phyloP scores from a whole-genome alignment of 2,888 invertebrate genomes.

The Spicauda simplicius region DNA sequence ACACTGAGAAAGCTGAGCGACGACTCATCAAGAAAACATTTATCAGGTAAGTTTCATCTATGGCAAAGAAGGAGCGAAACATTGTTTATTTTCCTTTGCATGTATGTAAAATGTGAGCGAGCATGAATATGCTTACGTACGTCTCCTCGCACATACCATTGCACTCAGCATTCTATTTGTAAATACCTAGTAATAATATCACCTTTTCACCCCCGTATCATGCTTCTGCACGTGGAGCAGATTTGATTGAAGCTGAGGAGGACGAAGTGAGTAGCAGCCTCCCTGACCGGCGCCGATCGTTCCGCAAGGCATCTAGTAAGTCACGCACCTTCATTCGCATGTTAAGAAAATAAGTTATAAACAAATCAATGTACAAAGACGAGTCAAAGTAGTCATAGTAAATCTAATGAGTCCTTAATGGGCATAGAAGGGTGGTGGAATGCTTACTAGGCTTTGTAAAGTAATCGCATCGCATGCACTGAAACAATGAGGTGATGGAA shows the following conservation, averaged over 20 bases:
- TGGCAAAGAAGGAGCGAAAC: slow-evolving; percentile 10
- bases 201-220: slow-evolving; percentile 54
- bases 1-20: slow-evolving; percentile 79
- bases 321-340: slow-evolving; percentile 44
- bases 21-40: slow-evolving; percentile 82
- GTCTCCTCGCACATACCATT: slow-evolving; percentile 51
- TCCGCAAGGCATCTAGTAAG: slow-evolving; percentile 86
- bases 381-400: no score
- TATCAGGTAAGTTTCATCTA: slow-evolving; percentile 73
- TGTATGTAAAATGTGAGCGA: slow-evolving; percentile 61
- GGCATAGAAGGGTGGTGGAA: slow-evolving; percentile 23
- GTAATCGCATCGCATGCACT: slow-evolving; percentile 28
- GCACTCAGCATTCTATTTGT: slow-evolving; percentile 46
- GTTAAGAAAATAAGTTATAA: background rate
- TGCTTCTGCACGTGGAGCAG: slow-evolving; percentile 70
- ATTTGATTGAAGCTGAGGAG: slow-evolving; percentile 85
- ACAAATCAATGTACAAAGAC: background rate
- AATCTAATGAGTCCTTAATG: no score
- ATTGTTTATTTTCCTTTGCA: slow-evolving; percentile 42
- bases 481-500: slow-evolving; percentile 23
- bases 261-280: slow-evolving; percentile 80
- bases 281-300: slow-evolving; percentile 72
- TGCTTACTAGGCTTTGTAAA: slow-evolving; percentile 27
- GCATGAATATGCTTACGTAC: slow-evolving; percentile 68
- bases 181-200: slow-evolving; percentile 47